These are phyloP conservation scores for Oxycera nigricornis DNA, from an alignment of 2,888 invertebrate species.

Conservation along the genomic window DNA sequence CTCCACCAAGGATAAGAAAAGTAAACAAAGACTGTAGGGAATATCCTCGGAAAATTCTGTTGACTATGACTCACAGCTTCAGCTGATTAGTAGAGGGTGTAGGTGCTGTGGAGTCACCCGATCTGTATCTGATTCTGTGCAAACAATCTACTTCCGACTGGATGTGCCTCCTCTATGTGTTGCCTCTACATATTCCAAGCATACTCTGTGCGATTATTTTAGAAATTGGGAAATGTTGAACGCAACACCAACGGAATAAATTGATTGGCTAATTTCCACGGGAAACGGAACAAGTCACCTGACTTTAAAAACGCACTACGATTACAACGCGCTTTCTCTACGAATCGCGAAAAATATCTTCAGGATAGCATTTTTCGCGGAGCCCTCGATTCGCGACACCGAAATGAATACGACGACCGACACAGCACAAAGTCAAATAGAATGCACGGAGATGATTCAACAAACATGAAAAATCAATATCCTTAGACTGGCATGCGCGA, in stretches of 20 bases:
- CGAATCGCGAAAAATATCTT: neutral
- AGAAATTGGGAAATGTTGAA: neutral
- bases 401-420: constrained; percentile 30
- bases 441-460: constrained; percentile 51
- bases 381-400: neutral
- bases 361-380: neutral
- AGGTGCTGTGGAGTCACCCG: neutral
- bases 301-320: neutral
- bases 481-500: constrained; percentile 30
- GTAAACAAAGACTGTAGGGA: constrained; percentile 16
- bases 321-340: constrained; percentile 1
- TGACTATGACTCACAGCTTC: constrained; percentile 26
- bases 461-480: constrained; percentile 52
- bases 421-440: constrained; percentile 46
- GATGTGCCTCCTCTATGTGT: neutral
- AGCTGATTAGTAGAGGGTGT: constrained; percentile 26
- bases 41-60: constrained; percentile 6
- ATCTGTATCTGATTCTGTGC: neutral
- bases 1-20: neutral
- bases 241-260: neutral
- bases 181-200: constrained; percentile 13
- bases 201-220: neutral
- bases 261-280: neutral
- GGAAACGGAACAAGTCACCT: neutral
- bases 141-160: constrained; percentile 3